These are phyloP conservation scores for Pachycephus smyrnensis DNA, from an alignment of 2,888 invertebrate species.

Conservation along the genomic window DNA sequence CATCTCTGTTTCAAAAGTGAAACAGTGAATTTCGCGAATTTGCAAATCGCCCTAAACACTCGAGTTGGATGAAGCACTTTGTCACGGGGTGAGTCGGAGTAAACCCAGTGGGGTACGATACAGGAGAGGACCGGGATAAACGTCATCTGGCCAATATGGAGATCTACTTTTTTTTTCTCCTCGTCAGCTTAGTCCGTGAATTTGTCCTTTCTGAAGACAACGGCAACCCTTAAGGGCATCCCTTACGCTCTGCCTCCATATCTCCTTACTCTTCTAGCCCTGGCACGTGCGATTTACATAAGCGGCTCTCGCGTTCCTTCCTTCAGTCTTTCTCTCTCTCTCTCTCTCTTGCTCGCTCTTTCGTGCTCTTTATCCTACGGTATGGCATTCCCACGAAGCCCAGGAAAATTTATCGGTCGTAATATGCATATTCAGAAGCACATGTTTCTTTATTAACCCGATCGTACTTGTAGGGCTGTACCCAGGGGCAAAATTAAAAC, in stretches of 20 bases:
- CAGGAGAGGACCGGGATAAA: neutral
- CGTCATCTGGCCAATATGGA: neutral
- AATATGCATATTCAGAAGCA: slow-evolving; percentile 19
- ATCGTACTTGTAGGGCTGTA: neutral
- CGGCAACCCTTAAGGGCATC: neutral
- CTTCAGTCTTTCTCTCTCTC: neutral
- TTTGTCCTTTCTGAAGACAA: neutral
- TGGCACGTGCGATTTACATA: slow-evolving; percentile 16
- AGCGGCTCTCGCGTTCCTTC: neutral
- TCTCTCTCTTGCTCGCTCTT: neutral
- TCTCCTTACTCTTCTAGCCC: slow-evolving; percentile 10
- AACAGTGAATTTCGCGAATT: neutral
- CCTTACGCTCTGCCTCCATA: neutral
- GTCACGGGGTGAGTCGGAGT: neutral
- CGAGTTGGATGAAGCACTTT: neutral
- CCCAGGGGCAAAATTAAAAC: neutral
- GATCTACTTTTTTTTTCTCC: neutral
- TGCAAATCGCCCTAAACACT: neutral
- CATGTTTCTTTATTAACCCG: slow-evolving; percentile 18
- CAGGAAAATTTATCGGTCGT: slow-evolving; percentile 13
- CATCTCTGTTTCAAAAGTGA: neutral
- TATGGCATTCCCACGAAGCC: neutral
- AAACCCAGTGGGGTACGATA: neutral
- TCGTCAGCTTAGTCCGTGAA: neutral
- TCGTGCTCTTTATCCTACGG: slow-evolving; percentile 4